Conservation (phyloP, 2,888 invertebrate genomes). For the Listrodromus nycthemerus region DNA sequence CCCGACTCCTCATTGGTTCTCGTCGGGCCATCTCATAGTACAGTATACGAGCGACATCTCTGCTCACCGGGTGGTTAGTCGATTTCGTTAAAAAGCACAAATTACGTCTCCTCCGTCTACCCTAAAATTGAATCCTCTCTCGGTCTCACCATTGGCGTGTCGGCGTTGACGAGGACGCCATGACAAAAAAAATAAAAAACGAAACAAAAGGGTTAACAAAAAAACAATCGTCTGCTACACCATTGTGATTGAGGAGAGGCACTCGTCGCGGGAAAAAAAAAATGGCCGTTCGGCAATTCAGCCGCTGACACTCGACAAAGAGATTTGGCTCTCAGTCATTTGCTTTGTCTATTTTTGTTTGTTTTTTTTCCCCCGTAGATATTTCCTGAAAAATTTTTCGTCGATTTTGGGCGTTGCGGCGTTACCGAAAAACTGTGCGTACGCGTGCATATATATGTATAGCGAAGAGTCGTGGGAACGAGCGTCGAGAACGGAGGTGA, state of each 20-base stretch:
- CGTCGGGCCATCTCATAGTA: constrained; percentile 25
- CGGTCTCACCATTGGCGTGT: not conserved
- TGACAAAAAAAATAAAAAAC: not conserved
- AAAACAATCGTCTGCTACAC: not conserved
- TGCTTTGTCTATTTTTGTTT: too few relatives aligned
- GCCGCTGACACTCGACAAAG: too few relatives aligned
- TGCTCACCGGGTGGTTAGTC: constrained; percentile 63
- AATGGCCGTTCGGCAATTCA: too few relatives aligned
- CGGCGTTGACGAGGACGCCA: constrained; percentile 2
- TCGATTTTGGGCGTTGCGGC: not conserved
- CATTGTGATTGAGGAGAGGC: not conserved
- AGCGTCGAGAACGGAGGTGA: not conserved
- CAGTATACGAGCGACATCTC: constrained; percentile 34
- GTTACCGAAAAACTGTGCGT: too few relatives aligned
- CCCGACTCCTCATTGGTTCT: not conserved
- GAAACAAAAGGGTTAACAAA: not conserved
- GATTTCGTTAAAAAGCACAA: constrained; percentile 64
- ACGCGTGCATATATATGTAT: not conserved
- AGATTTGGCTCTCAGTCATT: too few relatives aligned
- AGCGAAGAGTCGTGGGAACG: constrained; percentile 16
- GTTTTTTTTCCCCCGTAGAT: not conserved
- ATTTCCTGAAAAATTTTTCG: not conserved
- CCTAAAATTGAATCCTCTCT: constrained; percentile 22
- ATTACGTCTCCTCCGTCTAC: constrained; percentile 27
- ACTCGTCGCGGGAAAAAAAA: not conserved